A percentile compares a stretch with the other conserved stretches of the same genome.
Evolutionary conservation across 1,140 invertebrate genomes (phyloP).

Genomic region (Hyles vespertilio): DNA sequence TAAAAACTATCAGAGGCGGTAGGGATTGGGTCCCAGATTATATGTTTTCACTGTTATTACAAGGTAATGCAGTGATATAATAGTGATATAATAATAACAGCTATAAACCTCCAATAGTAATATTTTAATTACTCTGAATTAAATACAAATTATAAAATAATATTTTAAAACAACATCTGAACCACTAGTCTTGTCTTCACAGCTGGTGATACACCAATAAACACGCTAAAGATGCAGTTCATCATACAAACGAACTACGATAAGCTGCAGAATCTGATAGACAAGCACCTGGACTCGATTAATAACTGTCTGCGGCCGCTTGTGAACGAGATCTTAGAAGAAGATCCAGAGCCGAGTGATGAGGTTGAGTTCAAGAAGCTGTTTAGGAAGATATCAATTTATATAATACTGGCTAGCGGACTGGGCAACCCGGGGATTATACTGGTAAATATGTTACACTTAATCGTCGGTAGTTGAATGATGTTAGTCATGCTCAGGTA

Average conservation of each 20-base stretch:
- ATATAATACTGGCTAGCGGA: conserved; percentile 78
- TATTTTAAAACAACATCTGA: no score
- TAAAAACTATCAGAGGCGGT: no score
- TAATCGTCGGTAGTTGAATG: conserved; percentile 11
- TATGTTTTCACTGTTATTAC: no score
- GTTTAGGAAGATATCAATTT: conserved; percentile 80
- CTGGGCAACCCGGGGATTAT: conserved; percentile 78
- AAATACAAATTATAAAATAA: no score
- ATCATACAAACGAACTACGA: conserved; percentile 83
- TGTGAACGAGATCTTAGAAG: conserved; percentile 77
- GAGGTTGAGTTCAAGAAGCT: conserved; percentile 72
- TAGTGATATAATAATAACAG: no score
- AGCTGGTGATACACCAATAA: conserved; percentile 50
- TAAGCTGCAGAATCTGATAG: conserved; percentile 73
- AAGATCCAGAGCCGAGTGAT: conserved; percentile 56
- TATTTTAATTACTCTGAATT: no score
- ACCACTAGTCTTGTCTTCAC: neutral
- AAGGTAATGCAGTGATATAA: no score
- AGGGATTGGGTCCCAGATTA: no score
- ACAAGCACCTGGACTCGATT: conserved; percentile 72
- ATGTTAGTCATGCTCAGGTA: no score
- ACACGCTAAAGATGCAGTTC: conserved; percentile 82
- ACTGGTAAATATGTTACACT: conserved; percentile 29
- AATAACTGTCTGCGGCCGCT: conserved; percentile 70
- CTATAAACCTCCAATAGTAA: no score